Evolutionary conservation across 2,888 invertebrate genomes (phyloP), one percentile per base, ranked within the genome.

Genomic region (Nephrocerus scutellatus): DNA sequence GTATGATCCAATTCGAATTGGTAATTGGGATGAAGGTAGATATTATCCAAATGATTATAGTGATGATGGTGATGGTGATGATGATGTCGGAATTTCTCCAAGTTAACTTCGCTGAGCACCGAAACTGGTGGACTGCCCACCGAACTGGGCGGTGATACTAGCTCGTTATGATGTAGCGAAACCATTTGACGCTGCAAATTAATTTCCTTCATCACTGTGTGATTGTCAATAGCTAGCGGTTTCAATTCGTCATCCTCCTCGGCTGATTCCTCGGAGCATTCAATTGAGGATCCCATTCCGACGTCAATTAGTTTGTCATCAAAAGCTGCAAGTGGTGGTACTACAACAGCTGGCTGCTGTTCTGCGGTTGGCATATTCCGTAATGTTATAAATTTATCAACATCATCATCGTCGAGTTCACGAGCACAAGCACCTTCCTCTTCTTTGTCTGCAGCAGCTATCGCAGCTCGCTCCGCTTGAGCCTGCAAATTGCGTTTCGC

Each of bases 191-290:
- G n/a, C n/a, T n/a, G n/a, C n/a, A 48, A 44, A 24, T 60, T 60
- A 33, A 57, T 50, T 16, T 63, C 62, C 18, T 55, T 53, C 26
- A 63, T 48, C n/a, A 43, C 39, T 3, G 63, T 60, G 43, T 67
- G 67, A 54, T 66, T 67, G 41, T 67, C 68, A 20, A 64, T 57
- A 7, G 68, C 66, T 41, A 69, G 47, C 4, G 68, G 68, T 37
- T 68, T 66, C 10, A 69, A 49, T 32, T 69, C 66, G 45, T 68
- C 68, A 28, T 66, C 65, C 42, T 66, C 68, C 41, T 68, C 69
- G 6, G 49, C 47, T 0, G 68, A 66, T 30, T 64, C 63, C 42
- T 57, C 61, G 1, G 63, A 61, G 18, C 60, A 59, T 2, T 56
- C 59, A 12, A 63, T 60, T 10, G 62, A 59, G 0, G 60, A 57